Conservation (phyloP, 1,140 invertebrate species). For the Brachystomella parvula region DNA sequence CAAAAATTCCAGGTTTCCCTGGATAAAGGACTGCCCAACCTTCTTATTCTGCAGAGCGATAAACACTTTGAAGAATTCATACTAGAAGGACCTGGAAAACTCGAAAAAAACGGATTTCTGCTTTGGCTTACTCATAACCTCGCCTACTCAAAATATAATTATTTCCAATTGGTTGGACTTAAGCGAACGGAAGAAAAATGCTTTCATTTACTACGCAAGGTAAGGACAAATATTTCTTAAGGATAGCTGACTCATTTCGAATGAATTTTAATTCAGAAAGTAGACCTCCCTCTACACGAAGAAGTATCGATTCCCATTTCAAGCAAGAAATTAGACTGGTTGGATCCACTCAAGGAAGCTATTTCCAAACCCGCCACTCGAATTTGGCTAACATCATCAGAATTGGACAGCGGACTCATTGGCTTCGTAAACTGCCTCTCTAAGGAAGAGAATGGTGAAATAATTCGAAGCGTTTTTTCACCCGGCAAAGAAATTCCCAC, state of each 20-base stretch:
- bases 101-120: too few relatives aligned
- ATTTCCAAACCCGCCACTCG: conserved; percentile 40
- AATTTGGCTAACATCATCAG: conserved; percentile 61
- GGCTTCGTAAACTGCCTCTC: conserved; percentile 83
- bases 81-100: too few relatives aligned
- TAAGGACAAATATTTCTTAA: too few relatives aligned
- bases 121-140: too few relatives aligned
- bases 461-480: conserved; percentile 50
- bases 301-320: background rate
- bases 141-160: too few relatives aligned
- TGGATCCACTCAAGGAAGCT: background rate
- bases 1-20: too few relatives aligned
- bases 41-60: too few relatives aligned
- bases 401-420: conserved; percentile 64
- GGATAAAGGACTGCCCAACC: too few relatives aligned
- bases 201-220: too few relatives aligned
- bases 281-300: background rate
- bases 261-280: background rate
- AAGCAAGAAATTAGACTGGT: background rate
- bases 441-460: conserved; percentile 67
- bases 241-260: background rate
- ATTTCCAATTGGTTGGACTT: too few relatives aligned
- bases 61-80: too few relatives aligned
- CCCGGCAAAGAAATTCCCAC: background rate
- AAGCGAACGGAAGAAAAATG: too few relatives aligned